Evolutionary conservation across 2,888 invertebrate species (phyloP).

Genomic region (Diaperis boleti): DNA sequence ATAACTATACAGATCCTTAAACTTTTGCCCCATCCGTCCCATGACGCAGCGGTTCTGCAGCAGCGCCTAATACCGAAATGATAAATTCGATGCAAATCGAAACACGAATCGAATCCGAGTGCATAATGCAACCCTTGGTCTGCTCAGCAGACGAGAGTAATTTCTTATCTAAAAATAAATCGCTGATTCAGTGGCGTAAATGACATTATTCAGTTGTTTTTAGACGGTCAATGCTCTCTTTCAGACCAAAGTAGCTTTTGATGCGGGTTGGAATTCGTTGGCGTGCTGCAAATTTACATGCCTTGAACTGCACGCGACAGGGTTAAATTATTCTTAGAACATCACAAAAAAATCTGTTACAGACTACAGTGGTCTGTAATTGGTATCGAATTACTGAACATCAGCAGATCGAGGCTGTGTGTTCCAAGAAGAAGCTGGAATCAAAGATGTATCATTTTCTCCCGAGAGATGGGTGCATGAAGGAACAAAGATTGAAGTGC

Average conservation of each 20-base stretch:
- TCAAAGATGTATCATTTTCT: background rate
- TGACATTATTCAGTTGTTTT: constrained; percentile 59
- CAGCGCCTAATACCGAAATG: too few relatives aligned
- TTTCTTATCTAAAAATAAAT: constrained; percentile 57
- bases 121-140: constrained; percentile 36
- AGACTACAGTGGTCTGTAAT: constrained; percentile 25
- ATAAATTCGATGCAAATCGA: constrained; percentile 1
- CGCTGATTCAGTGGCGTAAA: constrained; percentile 57
- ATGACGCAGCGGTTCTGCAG: background rate
- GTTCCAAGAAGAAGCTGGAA: background rate
- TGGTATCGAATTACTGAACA: constrained; percentile 23
- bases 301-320: constrained; percentile 59
- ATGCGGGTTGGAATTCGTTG: constrained; percentile 57
- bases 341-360: constrained; percentile 34
- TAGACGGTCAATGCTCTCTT: constrained; percentile 59
- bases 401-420: background rate
- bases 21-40: too few relatives aligned
- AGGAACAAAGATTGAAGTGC: background rate
- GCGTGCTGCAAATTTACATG: constrained; percentile 58
- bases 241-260: constrained; percentile 55
- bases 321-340: constrained; percentile 59
- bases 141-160: constrained; percentile 38
- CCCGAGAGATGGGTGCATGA: background rate
- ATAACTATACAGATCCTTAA: too few relatives aligned
- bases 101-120: constrained; percentile 14